Percentiles rank a stretch among this genome's conserved stretches.
Conservation (phyloP, 1,140 invertebrate genomes). For the Drosophila pandora region DNA sequence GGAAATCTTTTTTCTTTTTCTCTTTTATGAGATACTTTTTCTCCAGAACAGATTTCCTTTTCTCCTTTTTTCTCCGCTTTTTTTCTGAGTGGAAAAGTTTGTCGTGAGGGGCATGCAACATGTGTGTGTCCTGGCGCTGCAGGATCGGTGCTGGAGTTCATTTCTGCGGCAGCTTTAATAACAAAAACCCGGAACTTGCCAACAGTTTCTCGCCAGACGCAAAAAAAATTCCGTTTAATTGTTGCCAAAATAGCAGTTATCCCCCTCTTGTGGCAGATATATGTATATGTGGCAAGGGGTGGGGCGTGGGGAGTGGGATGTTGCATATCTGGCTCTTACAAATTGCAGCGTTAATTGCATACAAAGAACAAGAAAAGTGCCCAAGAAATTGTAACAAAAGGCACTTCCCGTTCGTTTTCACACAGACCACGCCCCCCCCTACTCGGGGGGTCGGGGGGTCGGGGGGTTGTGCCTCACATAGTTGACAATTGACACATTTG, state of each 20-base stretch:
- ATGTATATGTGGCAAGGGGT: constrained; percentile 14
- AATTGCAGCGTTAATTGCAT: constrained; percentile 81
- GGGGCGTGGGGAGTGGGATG: background rate
- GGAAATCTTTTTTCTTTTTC: constrained; percentile 41
- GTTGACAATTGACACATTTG: constrained; percentile 82
- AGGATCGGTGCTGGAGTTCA: constrained; percentile 7
- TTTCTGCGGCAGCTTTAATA: constrained; percentile 31
- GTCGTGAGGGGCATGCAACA: constrained; percentile 55
- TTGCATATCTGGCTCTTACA: constrained; percentile 41
- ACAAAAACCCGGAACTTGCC: constrained; percentile 19
- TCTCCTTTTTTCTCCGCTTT: constrained; percentile 16
- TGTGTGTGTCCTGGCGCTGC: constrained; percentile 43
- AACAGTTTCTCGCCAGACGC: constrained; percentile 30
- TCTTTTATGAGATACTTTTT: constrained; percentile 47
- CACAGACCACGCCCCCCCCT: no score
- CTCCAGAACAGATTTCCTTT: constrained; percentile 1
- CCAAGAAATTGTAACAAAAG: constrained; percentile 79
- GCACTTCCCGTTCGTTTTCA: constrained; percentile 11
- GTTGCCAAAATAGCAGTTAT: constrained; percentile 50
- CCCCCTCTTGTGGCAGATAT: constrained; percentile 2
- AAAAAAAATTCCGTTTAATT: constrained; percentile 55
- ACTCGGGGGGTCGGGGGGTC: constrained; percentile 2
- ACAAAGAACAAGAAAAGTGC: constrained; percentile 77
- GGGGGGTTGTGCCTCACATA: constrained; percentile 57
- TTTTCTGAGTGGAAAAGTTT: constrained; percentile 59